A percentile compares a stretch with the other conserved stretches of the same genome.
Conservation (phyloP, 2,797 vertebrate species). For the Arnoldichthys spilopterus region DNA sequence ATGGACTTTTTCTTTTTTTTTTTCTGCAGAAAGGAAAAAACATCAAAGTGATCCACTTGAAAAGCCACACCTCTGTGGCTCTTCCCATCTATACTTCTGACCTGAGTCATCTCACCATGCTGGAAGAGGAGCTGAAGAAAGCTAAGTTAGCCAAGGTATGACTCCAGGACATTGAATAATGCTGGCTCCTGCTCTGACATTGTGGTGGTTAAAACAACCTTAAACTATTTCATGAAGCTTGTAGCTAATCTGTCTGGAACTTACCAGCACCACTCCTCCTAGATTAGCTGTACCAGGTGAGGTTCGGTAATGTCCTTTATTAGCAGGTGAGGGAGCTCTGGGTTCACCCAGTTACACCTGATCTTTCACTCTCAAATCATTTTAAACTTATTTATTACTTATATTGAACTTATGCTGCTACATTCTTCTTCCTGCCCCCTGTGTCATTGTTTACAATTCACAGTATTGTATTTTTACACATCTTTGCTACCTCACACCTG, state of each 20-base stretch:
- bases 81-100: constrained; percentile 88
- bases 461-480: too few species aligned
- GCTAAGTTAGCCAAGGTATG: constrained; percentile 57
- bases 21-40: constrained; percentile 82
- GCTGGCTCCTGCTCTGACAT: not conserved
- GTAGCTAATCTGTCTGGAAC: too few species aligned
- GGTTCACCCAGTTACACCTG: too few species aligned
- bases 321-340: too few species aligned
- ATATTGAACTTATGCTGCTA: too few species aligned
- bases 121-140: constrained; percentile 56
- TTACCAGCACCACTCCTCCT: too few species aligned
- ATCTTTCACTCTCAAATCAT: not conserved
- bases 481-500: too few species aligned
- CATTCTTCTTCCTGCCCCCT: too few species aligned
- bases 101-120: constrained; percentile 66
- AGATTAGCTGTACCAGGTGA: too few species aligned
- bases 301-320: too few species aligned
- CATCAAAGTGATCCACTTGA: constrained; percentile 92
- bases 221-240: not conserved
- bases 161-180: not conserved
- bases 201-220: not conserved
- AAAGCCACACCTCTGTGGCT: constrained; percentile 85
- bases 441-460: too few species aligned
- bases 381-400: too few species aligned
- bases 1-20: not conserved